Base-by-base conservation (phyloP, 2,888 invertebrate species). In the Caenorhabditis virilis region DNA sequence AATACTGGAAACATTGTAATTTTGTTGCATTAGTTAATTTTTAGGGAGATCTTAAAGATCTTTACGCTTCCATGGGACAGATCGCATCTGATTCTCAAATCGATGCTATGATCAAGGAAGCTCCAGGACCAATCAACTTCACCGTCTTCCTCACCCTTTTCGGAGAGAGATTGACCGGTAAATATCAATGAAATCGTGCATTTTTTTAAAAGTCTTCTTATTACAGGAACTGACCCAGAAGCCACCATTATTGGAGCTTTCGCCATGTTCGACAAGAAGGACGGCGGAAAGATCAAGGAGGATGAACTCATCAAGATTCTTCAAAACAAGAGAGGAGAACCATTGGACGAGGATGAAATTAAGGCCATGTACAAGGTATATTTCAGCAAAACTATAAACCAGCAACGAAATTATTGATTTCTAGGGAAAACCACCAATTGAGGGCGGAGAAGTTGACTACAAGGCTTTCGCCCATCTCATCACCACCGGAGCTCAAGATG, bases 211-310 rank as follows among this genome's bases (percentile, higher is more conserved):
- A n/a, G 13, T 13, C 30, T 9, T 30, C 13, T 30, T 30, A 30
- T 69, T 70, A 47, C 73, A 86, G 86, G 86, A 66, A 86, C 86
- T 43, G 86, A 86, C 75, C 85, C 86, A 50, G 86, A 87, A 68
- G 83, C 84, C 51, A 84, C 85, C 30, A 82, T 86, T 67, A 82
- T 84, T 63, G 85, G 85, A 69, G 86, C 86, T 52, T 86, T 86
- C 81, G 84, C 83, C 63, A 86, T 86, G 85, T 87, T 86, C 77
- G 86, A 86, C 75, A 82, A 83, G 73, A 84, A 84, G 25, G 83
- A 82, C 61, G 83, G 81, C 41, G 85, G 85, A 36, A 77, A 76
- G 72, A 82, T 86, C 69, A 79, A 83, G 62, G 86, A 86, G 75
- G 85, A 86, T 59, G 84, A 85, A 84, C 72, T 82, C 36, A 47